A percentile compares a stretch with the other conserved stretches of the same genome.
phyloP scores from a whole-genome alignment of 2,797 vertebrate species.

The Epinephelus awoara region DNA sequence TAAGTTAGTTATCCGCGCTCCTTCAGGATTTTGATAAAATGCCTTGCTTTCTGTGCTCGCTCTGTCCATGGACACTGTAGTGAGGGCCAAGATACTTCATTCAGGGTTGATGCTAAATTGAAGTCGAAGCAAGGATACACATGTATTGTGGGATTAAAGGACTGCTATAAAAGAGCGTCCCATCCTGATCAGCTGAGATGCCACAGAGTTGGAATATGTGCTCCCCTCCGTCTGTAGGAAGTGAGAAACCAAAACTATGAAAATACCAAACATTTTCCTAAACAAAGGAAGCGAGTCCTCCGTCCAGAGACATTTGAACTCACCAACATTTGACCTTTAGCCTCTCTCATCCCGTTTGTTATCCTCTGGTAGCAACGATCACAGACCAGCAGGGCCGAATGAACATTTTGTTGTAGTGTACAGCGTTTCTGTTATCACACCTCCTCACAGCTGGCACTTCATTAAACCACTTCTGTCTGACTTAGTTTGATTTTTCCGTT shows the following conservation, averaged over 20 bases:
- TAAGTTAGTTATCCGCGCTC: constrained; percentile 43
- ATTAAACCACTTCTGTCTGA: constrained; percentile 6
- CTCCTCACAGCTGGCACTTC: not conserved
- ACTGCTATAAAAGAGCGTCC: not conserved
- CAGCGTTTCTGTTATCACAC: not conserved
- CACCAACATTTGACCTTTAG: constrained; percentile 31
- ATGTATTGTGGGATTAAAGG: not conserved
- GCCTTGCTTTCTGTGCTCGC: constrained; percentile 11
- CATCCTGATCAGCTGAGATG: not conserved
- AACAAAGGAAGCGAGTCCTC: constrained; percentile 29
- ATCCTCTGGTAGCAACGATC: constrained; percentile 5
- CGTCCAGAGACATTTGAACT: constrained; percentile 32
- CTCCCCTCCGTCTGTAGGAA: constrained; percentile 14
- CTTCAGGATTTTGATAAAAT: constrained; percentile 52
- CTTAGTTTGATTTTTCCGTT: not conserved
- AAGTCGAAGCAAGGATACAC: not conserved
- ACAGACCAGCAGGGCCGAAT: not conserved
- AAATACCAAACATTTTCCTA: constrained; percentile 9
- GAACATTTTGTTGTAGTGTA: not conserved
- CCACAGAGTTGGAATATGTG: not conserved
- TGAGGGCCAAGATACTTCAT: not conserved
- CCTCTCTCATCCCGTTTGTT: constrained; percentile 5
- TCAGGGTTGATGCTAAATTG: constrained; percentile 6
- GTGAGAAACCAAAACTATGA: constrained; percentile 28
- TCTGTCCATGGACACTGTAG: constrained; percentile 3